Percentiles rank a stretch among this genome's conserved stretches.
Conservation (phyloP, 2,888 invertebrate genomes). For the Keiferia lycopersicella region DNA sequence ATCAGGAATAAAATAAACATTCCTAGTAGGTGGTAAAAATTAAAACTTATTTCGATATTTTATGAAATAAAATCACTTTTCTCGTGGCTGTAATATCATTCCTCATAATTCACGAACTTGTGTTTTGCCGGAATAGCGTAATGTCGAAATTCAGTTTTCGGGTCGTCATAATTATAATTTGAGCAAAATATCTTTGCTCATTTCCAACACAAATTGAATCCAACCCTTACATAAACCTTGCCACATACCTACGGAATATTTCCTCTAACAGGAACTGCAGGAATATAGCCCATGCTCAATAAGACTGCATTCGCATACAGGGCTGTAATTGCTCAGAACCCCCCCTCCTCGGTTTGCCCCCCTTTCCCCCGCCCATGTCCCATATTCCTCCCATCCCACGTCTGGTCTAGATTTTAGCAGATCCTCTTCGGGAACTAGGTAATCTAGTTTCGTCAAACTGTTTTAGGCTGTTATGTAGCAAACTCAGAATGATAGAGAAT, state of each 20-base stretch:
- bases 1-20: too few relatives aligned
- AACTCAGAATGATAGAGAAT: background rate
- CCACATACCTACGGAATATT: background rate
- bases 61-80: too few relatives aligned
- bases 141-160: too few relatives aligned
- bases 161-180: too few relatives aligned
- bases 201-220: background rate
- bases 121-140: too few relatives aligned
- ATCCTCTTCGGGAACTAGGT: constrained; percentile 36
- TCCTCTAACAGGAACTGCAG: background rate
- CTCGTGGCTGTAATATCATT: too few relatives aligned
- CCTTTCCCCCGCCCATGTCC: constrained; percentile 40
- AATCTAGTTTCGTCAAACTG: constrained; percentile 49
- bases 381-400: constrained; percentile 33
- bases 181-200: too few relatives aligned
- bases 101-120: too few relatives aligned
- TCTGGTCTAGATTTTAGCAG: constrained; percentile 58
- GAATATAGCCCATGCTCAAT: background rate
- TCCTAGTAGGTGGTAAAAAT: too few relatives aligned
- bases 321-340: constrained; percentile 74
- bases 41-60: too few relatives aligned
- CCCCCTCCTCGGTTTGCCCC: constrained; percentile 52
- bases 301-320: constrained; percentile 31
- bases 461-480: background rate
- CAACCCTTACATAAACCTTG: background rate